phyloP scores from a whole-genome alignment of 2,113 vertebrate genomes.

The Gasterosteus nipponicus region DNA sequence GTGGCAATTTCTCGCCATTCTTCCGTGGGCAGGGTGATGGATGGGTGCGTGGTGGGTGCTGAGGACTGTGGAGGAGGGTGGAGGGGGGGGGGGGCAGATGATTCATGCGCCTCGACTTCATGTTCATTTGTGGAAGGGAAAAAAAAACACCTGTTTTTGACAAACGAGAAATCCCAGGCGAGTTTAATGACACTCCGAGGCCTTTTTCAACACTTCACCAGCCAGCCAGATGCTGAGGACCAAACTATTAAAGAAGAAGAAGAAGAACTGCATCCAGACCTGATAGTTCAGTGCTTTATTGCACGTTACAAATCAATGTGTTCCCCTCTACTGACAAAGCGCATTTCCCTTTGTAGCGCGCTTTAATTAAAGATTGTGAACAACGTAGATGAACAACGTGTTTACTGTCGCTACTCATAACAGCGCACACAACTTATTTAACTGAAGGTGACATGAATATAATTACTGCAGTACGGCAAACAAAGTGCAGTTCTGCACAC shows the following conservation, averaged over 20 bases:
- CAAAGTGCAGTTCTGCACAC: neutral
- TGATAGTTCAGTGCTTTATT: neutral
- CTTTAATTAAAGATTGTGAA: neutral
- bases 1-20: slow-evolving; percentile 51
- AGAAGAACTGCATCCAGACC: neutral
- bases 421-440: neutral
- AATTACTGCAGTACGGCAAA: neutral
- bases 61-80: neutral
- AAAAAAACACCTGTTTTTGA: neutral
- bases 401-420: neutral
- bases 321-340: neutral
- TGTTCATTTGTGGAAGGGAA: neutral
- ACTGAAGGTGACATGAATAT: neutral
- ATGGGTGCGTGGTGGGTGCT: slow-evolving; percentile 18
- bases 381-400: neutral
- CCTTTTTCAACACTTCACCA: neutral
- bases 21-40: slow-evolving; percentile 37
- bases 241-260: neutral
- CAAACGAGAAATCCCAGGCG: neutral
- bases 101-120: slow-evolving; percentile 11
- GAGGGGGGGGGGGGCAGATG: slow-evolving; percentile 1
- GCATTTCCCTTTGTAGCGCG: neutral
- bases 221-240: neutral
- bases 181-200: neutral
- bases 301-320: neutral